phyloP scores from a whole-genome alignment of 2,888 invertebrate species.

The Calephelis perditalis region DNA sequence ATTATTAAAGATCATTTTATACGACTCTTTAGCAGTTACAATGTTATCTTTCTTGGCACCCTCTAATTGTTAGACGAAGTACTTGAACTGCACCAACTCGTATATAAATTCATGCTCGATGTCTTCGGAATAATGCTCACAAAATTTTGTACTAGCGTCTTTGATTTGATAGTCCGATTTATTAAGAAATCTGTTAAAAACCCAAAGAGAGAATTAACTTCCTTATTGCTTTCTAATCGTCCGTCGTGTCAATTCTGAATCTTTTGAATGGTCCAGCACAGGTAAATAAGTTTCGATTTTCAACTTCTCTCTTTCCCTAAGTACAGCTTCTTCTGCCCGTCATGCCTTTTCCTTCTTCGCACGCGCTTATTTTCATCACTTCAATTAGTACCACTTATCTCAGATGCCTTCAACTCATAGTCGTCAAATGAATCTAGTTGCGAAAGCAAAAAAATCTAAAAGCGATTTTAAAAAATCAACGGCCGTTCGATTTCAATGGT shows the following conservation, averaged over 20 bases:
- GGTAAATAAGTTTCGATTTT: constrained; percentile 6
- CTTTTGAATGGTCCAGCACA: background rate
- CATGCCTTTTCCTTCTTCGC: background rate
- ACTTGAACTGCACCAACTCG: constrained; percentile 3
- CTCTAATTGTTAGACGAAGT: constrained; percentile 3
- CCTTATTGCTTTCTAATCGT: background rate
- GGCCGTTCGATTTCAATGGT: constrained; percentile 1
- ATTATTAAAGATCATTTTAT: background rate
- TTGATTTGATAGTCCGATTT: background rate
- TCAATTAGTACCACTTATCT: constrained; percentile 14
- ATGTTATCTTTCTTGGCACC: constrained; percentile 3
- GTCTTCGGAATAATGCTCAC: constrained; percentile 5
- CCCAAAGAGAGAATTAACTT: background rate
- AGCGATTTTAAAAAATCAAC: background rate
- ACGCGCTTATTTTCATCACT: constrained; percentile 8
- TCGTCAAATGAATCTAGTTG: constrained; percentile 10
- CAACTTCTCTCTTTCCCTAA: constrained; percentile 3
- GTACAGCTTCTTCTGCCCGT: constrained; percentile 11
- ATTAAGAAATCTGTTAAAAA: constrained; percentile 2
- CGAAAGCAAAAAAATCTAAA: constrained; percentile 9
- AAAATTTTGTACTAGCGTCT: background rate
- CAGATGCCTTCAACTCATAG: constrained; percentile 13
- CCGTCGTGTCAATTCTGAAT: constrained; percentile 1
- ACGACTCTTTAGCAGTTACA: background rate
- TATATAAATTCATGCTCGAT: constrained; percentile 2